Conservation (phyloP, 2,888 invertebrate species). For the Muscina levida region DNA sequence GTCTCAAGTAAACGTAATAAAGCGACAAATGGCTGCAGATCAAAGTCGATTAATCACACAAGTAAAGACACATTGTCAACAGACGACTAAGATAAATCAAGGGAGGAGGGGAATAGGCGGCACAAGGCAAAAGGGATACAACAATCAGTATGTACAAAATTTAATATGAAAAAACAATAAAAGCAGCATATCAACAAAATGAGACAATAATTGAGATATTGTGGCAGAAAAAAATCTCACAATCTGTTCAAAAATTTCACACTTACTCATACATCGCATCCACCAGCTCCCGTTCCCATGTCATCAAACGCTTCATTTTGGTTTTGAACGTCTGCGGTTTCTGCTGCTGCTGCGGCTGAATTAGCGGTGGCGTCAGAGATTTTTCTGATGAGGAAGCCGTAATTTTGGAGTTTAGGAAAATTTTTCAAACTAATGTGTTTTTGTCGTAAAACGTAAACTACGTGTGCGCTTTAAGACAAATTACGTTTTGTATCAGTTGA, state of each 20-base stretch:
- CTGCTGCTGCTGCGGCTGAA: constrained; percentile 23
- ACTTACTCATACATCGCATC: constrained; percentile 78
- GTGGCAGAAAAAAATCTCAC: constrained; percentile 5
- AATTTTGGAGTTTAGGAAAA: too few relatives aligned
- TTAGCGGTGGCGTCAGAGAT: neutral
- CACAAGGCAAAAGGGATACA: too few relatives aligned
- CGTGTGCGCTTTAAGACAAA: too few relatives aligned
- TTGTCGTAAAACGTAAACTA: too few relatives aligned
- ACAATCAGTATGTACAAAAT: too few relatives aligned
- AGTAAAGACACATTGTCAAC: constrained; percentile 39
- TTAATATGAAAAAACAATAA: neutral
- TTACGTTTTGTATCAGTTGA: too few relatives aligned
- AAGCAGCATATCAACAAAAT: neutral
- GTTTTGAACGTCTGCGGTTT: constrained; percentile 5
- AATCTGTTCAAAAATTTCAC: constrained; percentile 20
- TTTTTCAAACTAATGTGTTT: too few relatives aligned
- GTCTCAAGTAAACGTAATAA: neutral
- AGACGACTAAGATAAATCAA: constrained; percentile 25
- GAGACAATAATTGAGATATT: constrained; percentile 6
- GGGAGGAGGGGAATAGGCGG: too few relatives aligned
- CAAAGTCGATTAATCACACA: constrained; percentile 14
- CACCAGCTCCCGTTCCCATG: constrained; percentile 77
- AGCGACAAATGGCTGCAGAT: neutral
- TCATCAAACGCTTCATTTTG: constrained; percentile 76
- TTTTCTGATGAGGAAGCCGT: neutral